Conservation (phyloP, 64 coral and sea anemone species). For the Trachythela sp. region DNA sequence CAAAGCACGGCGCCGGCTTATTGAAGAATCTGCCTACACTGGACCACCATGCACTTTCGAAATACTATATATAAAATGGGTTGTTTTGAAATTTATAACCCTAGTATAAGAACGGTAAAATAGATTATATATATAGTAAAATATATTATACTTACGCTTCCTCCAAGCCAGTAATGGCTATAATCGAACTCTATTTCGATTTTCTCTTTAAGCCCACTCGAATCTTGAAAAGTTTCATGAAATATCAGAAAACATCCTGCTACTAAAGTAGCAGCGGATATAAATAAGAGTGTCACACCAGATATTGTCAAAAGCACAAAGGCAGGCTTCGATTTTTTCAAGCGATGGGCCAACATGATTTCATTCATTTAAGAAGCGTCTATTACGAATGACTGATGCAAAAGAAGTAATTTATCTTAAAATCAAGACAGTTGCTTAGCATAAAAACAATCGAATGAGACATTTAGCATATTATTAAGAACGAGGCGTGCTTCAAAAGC, state of each 20-base stretch:
- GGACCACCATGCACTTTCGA: too few species aligned
- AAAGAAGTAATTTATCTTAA: neutral
- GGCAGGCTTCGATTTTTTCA: neutral
- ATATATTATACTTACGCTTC: neutral
- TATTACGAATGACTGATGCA: neutral
- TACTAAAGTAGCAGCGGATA: neutral
- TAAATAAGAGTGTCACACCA: neutral
- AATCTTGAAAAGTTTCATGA: neutral
- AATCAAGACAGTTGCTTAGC: neutral
- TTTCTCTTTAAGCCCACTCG: neutral
- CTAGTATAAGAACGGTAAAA: too few species aligned
- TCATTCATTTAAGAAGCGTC: neutral
- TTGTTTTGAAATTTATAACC: too few species aligned
- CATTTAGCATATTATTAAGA: neutral
- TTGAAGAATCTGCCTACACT: too few species aligned
- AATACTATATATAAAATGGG: too few species aligned
- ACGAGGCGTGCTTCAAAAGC: neutral
- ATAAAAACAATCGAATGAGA: neutral
- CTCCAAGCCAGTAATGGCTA: conserved; percentile 7
- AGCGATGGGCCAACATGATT: neutral
- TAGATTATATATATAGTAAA: neutral
- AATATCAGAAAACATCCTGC: neutral
- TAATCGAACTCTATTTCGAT: neutral
- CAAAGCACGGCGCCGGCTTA: too few species aligned
- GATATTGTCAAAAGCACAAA: neutral